A percentile compares a stretch with the other conserved stretches of the same genome.
Conservation (phyloP, 2,113 vertebrate genomes). For the Podarcis cretensis region DNA sequence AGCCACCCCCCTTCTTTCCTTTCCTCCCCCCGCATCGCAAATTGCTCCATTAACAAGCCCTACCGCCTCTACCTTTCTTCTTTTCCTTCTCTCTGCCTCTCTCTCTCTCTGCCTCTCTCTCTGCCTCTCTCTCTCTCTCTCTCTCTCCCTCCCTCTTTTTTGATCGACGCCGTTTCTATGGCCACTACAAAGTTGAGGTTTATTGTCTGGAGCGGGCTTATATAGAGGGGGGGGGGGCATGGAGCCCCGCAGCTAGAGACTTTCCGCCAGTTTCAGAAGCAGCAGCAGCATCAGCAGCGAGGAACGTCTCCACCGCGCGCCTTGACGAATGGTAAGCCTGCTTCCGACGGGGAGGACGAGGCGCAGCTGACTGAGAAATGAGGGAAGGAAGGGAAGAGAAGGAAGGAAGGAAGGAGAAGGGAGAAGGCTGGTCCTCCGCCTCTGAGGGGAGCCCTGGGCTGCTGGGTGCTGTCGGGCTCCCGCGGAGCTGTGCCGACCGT, state of each 20-base stretch:
- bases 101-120: too few species aligned
- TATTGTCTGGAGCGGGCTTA: constrained; percentile 88
- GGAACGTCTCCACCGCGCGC: constrained; percentile 81
- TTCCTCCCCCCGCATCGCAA: constrained; percentile 68
- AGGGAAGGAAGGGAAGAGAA: neutral
- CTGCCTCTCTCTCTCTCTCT: neutral
- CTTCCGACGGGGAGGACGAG: constrained; percentile 4
- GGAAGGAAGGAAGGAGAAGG: constrained; percentile 34
- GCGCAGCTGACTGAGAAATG: neutral
- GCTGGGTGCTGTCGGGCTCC: neutral
- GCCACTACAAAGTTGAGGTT: constrained; percentile 86
- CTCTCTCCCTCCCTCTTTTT: too few species aligned
- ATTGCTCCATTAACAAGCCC: constrained; percentile 94
- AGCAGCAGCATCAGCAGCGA: constrained; percentile 85
- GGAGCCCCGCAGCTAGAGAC: constrained; percentile 68
- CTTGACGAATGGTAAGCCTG: constrained; percentile 88
- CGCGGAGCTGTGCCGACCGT: neutral
- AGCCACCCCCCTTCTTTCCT: constrained; percentile 77
- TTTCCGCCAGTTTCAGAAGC: constrained; percentile 74
- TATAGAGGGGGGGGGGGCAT: constrained; percentile 81
- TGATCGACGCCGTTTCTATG: constrained; percentile 86
- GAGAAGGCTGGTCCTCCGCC: neutral
- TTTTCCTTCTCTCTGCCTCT: neutral
- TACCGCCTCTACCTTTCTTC: constrained; percentile 47
- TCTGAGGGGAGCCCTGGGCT: neutral